phyloP scores from a whole-genome alignment of 2,797 vertebrate genomes.

The Gambusia yucatana region DNA sequence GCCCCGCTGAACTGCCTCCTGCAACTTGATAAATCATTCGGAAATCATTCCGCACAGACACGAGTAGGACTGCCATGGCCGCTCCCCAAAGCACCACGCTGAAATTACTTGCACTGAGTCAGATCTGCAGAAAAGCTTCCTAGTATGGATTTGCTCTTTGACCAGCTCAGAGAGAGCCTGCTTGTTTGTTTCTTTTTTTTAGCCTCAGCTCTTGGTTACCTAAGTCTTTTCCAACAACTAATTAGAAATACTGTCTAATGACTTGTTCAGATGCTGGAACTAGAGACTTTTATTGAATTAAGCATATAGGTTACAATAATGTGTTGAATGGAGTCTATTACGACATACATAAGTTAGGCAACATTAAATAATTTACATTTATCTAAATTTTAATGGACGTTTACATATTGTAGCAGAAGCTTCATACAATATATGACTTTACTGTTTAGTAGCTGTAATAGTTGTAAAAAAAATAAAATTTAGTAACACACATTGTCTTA shows the following conservation, averaged over 20 bases:
- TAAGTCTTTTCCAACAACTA: conserved; percentile 32
- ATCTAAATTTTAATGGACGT: neutral
- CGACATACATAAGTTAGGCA: conserved; percentile 16
- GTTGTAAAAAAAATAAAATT: neutral
- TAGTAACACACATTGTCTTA: neutral
- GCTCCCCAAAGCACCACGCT: conserved; percentile 45
- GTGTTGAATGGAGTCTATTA: neutral
- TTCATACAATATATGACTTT: neutral
- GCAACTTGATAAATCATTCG: conserved; percentile 69
- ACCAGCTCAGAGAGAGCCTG: conserved; percentile 32
- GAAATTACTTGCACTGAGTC: conserved; percentile 55
- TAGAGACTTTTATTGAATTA: conserved; percentile 26
- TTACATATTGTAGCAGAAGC: neutral
- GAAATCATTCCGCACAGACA: conserved; percentile 65
- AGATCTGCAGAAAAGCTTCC: conserved; percentile 57
- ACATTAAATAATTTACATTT: conserved; percentile 14
- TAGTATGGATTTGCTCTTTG: conserved; percentile 52
- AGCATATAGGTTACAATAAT: neutral
- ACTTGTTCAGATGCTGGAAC: conserved; percentile 27
- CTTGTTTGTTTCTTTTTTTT: conserved; percentile 2
- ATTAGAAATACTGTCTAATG: conserved; percentile 23
- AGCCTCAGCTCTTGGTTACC: conserved; percentile 30
- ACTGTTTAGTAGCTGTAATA: neutral
- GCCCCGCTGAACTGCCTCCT: conserved; percentile 48
- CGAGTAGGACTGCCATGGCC: conserved; percentile 31